Conservation (phyloP, 2,888 invertebrate genomes). For the Sarcophaga variegata region DNA sequence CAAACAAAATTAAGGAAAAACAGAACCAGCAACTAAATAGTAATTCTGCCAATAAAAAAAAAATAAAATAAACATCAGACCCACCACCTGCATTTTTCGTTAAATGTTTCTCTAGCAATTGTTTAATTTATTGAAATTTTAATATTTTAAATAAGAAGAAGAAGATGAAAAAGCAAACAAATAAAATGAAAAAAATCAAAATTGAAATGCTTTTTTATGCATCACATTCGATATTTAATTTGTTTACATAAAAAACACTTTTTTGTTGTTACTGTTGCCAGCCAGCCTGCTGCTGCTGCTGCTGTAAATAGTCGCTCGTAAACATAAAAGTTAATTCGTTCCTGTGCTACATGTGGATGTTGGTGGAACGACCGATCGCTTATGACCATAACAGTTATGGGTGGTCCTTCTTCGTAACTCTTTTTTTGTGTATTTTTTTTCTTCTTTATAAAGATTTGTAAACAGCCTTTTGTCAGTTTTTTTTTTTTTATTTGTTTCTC, state of each 20-base stretch:
- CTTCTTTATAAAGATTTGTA: slow-evolving; percentile 3
- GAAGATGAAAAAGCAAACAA: not conserved
- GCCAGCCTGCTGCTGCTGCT: too few species aligned
- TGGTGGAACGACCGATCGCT: not conserved
- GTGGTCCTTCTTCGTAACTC: slow-evolving; percentile 55
- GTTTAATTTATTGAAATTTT: slow-evolving; percentile 16
- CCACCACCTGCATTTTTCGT: not conserved
- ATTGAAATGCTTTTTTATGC: not conserved
- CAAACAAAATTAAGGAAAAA: slow-evolving; percentile 1
- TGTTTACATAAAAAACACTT: slow-evolving; percentile 14
- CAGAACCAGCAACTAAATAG: too few species aligned
- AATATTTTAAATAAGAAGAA: slow-evolving; percentile 4
- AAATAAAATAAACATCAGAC: too few species aligned
- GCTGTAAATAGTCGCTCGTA: not conserved
- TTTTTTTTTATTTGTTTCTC: too few species aligned
- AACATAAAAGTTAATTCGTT: slow-evolving; percentile 42
- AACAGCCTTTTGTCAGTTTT: slow-evolving; percentile 53
- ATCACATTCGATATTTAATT: not conserved
- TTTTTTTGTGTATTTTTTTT: not conserved
- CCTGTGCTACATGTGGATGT: slow-evolving; percentile 11
- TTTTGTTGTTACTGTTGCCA: slow-evolving; percentile 3
- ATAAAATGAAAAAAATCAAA: not conserved
- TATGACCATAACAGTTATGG: slow-evolving; percentile 28
- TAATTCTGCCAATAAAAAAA: too few species aligned
- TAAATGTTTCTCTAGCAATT: not conserved